These are phyloP conservation scores for Pediacus dermestoides DNA, from an alignment of 2,888 invertebrate genomes.

Conservation along the genomic window DNA sequence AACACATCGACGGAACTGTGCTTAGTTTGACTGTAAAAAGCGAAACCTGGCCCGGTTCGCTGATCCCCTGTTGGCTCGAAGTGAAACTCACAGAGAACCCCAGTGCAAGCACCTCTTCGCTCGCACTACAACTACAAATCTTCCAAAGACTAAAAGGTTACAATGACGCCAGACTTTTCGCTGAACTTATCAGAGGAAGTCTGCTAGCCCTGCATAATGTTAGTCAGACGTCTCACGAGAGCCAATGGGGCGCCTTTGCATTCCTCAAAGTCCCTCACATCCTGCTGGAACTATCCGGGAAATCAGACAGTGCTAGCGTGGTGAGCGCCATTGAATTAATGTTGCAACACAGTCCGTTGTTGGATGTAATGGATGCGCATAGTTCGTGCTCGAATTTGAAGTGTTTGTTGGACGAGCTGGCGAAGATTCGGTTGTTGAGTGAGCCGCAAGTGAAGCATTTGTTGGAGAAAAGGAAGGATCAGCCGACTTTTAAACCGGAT, in stretches of 20 bases:
- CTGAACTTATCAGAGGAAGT: slow-evolving; percentile 85
- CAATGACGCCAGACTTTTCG: slow-evolving; percentile 75
- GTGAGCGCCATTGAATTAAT: slow-evolving; percentile 80
- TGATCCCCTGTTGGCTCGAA: slow-evolving; percentile 71
- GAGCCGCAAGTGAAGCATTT: slow-evolving; percentile 75
- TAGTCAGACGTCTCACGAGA: slow-evolving; percentile 77
- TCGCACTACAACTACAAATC: slow-evolving; percentile 79
- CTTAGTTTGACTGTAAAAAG: slow-evolving; percentile 33
- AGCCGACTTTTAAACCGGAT: slow-evolving; percentile 56
- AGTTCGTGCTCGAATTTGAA: slow-evolving; percentile 86
- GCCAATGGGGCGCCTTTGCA: slow-evolving; percentile 91
- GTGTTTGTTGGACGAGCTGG: slow-evolving; percentile 76
- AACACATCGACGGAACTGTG: slow-evolving; percentile 36
- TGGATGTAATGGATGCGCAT: slow-evolving; percentile 87
- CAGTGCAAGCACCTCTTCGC: slow-evolving; percentile 74
- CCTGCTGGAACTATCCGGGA: slow-evolving; percentile 50
- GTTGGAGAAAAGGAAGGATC: slow-evolving; percentile 55
- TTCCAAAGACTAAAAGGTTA: slow-evolving; percentile 82
- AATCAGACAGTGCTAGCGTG: slow-evolving; percentile 48
- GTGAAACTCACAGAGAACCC: slow-evolving; percentile 83
- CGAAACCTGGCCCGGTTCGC: slow-evolving; percentile 41
- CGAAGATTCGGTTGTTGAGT: slow-evolving; percentile 73
- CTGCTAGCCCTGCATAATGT: slow-evolving; percentile 87
- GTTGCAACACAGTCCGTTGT: slow-evolving; percentile 76
- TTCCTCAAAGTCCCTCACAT: slow-evolving; percentile 87